Evolutionary conservation across 2,113 vertebrate genomes (phyloP).

Genomic region (Nipponia nippon): DNA sequence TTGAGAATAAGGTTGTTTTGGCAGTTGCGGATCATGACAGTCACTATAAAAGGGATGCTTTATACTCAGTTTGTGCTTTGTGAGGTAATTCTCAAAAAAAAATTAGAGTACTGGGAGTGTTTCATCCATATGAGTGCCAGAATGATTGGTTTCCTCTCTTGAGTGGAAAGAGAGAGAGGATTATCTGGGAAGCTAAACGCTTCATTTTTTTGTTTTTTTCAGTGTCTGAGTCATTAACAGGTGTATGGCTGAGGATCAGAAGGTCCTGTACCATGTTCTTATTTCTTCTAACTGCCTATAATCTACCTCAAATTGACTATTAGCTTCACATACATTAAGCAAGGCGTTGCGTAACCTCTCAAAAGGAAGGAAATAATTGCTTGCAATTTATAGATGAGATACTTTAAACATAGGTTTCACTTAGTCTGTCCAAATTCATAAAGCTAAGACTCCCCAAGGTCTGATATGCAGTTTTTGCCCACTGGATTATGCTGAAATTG

Average conservation of each 20-base stretch:
- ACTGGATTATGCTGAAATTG: neutral
- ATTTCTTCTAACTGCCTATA: neutral
- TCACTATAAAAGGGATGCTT: neutral
- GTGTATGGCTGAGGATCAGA: neutral
- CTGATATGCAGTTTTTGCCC: neutral
- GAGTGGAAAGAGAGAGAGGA: neutral
- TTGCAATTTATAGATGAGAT: neutral
- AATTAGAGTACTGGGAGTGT: neutral
- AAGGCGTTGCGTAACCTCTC: neutral
- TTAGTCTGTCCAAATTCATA: neutral
- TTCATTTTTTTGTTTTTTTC: neutral
- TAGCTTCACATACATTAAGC: neutral
- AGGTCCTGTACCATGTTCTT: neutral
- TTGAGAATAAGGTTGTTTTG: conserved; percentile 15
- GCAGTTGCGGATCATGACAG: neutral
- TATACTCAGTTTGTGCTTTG: neutral
- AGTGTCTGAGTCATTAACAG: neutral
- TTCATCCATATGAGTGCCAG: neutral
- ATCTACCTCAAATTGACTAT: neutral
- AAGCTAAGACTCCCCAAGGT: neutral
- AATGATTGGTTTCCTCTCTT: neutral
- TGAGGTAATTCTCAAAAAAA: neutral
- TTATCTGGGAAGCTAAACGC: neutral
- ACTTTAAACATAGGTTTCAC: neutral
- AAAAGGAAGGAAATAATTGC: neutral